Conservation (phyloP, 2,797 vertebrate species). For the Xiphophorus birchmanni region DNA sequence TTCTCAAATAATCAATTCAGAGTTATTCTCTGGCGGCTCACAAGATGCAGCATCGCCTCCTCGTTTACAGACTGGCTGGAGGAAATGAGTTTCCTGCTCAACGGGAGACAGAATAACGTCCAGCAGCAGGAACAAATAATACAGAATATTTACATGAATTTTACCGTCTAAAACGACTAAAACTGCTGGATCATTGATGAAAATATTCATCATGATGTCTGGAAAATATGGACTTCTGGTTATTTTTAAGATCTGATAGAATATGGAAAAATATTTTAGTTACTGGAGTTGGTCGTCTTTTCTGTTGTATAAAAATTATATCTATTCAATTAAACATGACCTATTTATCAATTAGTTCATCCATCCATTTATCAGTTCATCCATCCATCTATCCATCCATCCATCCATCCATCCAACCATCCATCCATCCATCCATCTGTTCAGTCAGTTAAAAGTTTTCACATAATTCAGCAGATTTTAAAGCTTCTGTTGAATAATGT, state of each 20-base stretch:
- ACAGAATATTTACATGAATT: background rate
- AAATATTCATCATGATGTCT: background rate
- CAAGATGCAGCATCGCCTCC: background rate
- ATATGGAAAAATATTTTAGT: background rate
- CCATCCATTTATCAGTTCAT: no score
- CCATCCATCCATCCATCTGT: background rate
- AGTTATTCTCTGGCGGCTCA: background rate
- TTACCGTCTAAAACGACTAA: no score
- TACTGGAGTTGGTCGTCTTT: background rate
- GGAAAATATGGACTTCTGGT: background rate
- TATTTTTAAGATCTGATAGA: background rate
- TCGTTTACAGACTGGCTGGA: background rate
- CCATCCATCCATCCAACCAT: no score
- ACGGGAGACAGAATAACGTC: background rate
- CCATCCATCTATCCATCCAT: no score
- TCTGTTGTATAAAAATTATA: background rate
- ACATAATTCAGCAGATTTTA: background rate
- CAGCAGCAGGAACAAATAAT: background rate
- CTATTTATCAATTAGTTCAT: background rate
- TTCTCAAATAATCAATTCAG: background rate
- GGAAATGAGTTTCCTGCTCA: background rate
- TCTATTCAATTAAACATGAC: background rate
- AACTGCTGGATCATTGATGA: no score
- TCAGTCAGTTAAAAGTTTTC: background rate
- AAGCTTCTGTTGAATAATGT: background rate